Base-by-base conservation (phyloP, 1,140 invertebrate species). In the Drosophila lini region DNA sequence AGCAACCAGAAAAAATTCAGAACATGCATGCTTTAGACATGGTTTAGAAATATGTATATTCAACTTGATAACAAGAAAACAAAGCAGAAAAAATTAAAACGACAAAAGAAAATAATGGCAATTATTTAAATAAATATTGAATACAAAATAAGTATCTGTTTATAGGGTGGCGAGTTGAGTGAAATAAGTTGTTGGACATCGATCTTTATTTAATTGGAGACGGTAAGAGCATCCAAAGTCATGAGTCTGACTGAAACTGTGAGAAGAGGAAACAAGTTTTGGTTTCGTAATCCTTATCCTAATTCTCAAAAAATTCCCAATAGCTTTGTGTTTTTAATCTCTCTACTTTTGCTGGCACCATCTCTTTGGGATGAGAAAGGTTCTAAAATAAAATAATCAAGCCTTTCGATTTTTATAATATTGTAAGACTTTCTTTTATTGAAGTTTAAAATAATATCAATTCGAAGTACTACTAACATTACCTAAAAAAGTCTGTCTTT, bases 101-200 rank as follows among this genome's bases (percentile, higher is more conserved):
- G n/a, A 50, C 38, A 75, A 64, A 55, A 58, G 63, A 63, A 84
- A 81, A 47, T 62, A 78, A 86, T 73, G 75, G 83, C 82, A 86
- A 86, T 86, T 82, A 88, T 88, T 86, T 82, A 82, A 86, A 86
- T 86, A 86, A 86, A 86, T 68, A 86, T 86, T 86, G 83, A 86
- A 88, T 85, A 88, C 63, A 86, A 86, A 79, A 75, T 57, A 58
- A 10, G 13, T 55, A 48, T 3, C 16, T n/a, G 32, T 34, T 5
- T 16, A 45, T n/a, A 42, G 25, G 10, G 6, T 5, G 28, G 3
- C 4, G 28, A 34, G 2, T 15, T 38, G 36, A 15, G 36, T 38
- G 13, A 6, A 38, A 38, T 15, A 5, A 15, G 5, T 38, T 42
- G 1, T 1, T 10, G 9, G 25, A 5, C 5, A 28, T 28, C 25